Evolutionary conservation across 2,797 vertebrate species (phyloP), one percentile per base, ranked within the genome.

Genomic region (Hoplostethus mediterraneus): DNA sequence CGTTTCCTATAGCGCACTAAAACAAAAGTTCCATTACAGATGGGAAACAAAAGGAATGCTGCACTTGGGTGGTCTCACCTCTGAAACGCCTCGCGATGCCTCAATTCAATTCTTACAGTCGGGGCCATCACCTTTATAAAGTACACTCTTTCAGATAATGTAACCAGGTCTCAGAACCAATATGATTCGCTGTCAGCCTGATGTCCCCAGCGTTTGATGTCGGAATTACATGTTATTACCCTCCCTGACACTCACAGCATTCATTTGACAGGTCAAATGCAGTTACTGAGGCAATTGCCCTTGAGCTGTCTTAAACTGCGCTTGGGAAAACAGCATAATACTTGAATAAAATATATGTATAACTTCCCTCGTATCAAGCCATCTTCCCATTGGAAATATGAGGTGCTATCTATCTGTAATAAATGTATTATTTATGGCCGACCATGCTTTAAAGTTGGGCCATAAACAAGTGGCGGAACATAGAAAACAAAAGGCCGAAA

Each of bases 351-450:
- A 84, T 81, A 42, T 54, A 87, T 40, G 10, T 80, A 67, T 38
- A 80, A 81, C 68, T 80, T 81, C 70, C 71, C 74, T 63, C 82
- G 4, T 70, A 87, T 87, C 80, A 84, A 80, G 75, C 73, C 72
- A 79, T 78, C 66, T 77, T 73, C 71, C 81, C 73, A 52, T 6
- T 80, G 71, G 68, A 77, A 81, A 76, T 75, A 79, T 33, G 65
- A 79, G 72, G 82, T 66, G 69, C 53, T 82, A 82, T 84, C 71
- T 47, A 57, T 79, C 69, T 51, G 63, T 78, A 79, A 80, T 85
- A 71, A 58, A 85, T 84, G 72, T 67, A 78, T 87, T 87, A 87
- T 86, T 90, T 84, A 91, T 84, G 70, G 64, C 55, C 58, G 67
- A 56, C 40, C 40, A 42, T 71, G 79, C 71, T 88, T 87, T 84